Evolutionary conservation across 92 coral and sea anemone genomes (phyloP).

Genomic region (Pocillopora meandrina): DNA sequence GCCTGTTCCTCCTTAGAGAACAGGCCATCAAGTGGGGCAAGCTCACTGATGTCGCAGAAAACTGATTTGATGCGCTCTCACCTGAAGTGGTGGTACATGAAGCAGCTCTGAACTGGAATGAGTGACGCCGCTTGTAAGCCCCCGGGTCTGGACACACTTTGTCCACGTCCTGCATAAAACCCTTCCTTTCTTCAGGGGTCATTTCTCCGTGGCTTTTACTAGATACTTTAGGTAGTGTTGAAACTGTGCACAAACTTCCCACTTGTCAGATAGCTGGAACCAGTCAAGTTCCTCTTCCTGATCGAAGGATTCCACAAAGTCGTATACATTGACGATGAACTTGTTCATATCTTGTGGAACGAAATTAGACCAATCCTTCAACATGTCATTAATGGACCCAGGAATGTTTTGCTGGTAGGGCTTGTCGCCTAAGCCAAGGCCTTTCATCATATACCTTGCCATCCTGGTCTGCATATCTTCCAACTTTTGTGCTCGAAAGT

Average conservation of each 20-base stretch:
- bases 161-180: constrained; percentile 1
- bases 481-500: constrained; percentile 38
- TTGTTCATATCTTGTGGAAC: constrained; percentile 36
- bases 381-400: constrained; percentile 33
- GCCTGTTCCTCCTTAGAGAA: constrained; percentile 39
- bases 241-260: constrained; percentile 44
- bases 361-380: constrained; percentile 43
- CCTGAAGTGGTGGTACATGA: constrained; percentile 9
- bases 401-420: constrained; percentile 44
- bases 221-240: neutral
- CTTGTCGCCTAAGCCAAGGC: constrained; percentile 43
- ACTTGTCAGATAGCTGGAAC: constrained; percentile 52
- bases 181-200: constrained; percentile 37
- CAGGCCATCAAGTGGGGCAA: constrained; percentile 8
- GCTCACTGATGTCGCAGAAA: constrained; percentile 32
- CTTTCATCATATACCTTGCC: constrained; percentile 33
- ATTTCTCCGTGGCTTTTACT: constrained; percentile 28
- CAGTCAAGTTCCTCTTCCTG: constrained; percentile 52
- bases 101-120: constrained; percentile 10
- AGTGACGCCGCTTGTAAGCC: constrained; percentile 28
- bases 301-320: constrained; percentile 45
- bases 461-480: constrained; percentile 35
- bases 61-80: neutral
- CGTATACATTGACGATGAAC: constrained; percentile 36
- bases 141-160: constrained; percentile 52